Percentiles rank a stretch among this genome's conserved stretches.
These are phyloP conservation scores for Stigmatopora argus DNA, from an alignment of 2,113 vertebrate species.

Conservation along the genomic window DNA sequence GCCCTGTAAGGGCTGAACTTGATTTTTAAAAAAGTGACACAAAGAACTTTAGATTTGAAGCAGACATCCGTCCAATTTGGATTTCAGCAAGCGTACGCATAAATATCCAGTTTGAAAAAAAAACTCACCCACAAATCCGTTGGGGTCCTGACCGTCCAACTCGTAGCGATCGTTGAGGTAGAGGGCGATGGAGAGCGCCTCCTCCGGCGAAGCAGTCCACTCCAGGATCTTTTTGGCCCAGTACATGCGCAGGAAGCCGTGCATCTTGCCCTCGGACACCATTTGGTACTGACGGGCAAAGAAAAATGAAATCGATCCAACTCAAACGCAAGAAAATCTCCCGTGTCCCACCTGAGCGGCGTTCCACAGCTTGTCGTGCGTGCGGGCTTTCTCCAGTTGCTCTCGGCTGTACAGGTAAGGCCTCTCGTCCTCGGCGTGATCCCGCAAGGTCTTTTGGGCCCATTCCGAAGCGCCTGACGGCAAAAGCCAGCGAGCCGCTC, in stretches of 20 bases:
- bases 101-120: too few relatives aligned
- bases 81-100: too few relatives aligned
- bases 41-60: too few relatives aligned
- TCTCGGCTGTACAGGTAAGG: conserved; percentile 68
- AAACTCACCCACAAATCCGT: conserved; percentile 75
- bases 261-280: conserved; percentile 83
- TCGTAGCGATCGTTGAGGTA: conserved; percentile 80
- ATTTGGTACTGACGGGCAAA: conserved; percentile 69
- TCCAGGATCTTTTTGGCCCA: conserved; percentile 94
- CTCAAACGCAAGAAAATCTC: too few relatives aligned
- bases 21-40: too few relatives aligned
- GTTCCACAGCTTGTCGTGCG: conserved; percentile 81
- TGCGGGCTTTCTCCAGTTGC: conserved; percentile 75
- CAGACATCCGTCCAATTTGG: too few relatives aligned
- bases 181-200: conserved; percentile 77
- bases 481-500: too few relatives aligned
- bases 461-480: conserved; percentile 67
- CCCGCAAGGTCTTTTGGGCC: conserved; percentile 79
- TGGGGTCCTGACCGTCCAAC: conserved; percentile 80
- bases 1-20: too few relatives aligned
- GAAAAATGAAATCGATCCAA: too few relatives aligned
- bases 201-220: conserved; percentile 80
- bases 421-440: conserved; percentile 75
- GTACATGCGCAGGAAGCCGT: conserved; percentile 85
- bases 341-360: conserved; percentile 74